Evolutionary conservation across 2,888 invertebrate species (phyloP).

Genomic region (Pandemis heparana): DNA sequence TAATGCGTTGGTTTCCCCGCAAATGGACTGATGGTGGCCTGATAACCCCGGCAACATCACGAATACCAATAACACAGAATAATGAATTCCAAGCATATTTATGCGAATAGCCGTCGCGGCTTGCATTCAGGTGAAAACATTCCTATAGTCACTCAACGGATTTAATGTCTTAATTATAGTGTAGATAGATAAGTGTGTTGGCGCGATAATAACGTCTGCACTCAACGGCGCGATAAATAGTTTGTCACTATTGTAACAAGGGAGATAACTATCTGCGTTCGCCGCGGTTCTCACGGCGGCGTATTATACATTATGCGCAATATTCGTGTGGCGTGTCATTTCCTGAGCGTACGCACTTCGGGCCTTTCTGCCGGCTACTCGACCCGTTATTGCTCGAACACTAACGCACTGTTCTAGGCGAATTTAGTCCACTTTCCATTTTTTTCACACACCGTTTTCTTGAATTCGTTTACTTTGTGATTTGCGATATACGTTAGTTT

Average conservation of each 20-base stretch:
- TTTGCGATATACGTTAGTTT: background rate
- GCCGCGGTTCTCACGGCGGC: slow-evolving; percentile 70
- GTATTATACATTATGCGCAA: slow-evolving; percentile 47
- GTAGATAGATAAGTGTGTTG: slow-evolving; percentile 15
- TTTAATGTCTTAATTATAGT: slow-evolving; percentile 31
- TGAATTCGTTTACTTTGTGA: slow-evolving; percentile 62
- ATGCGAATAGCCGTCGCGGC: background rate
- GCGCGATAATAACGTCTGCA: slow-evolving; percentile 58
- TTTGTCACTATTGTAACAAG: slow-evolving; percentile 70
- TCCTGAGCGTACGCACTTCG: slow-evolving; percentile 56
- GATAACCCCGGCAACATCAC: slow-evolving; percentile 27
- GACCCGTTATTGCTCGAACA: slow-evolving; percentile 70
- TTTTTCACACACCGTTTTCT: slow-evolving; percentile 78
- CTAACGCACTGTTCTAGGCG: slow-evolving; percentile 77
- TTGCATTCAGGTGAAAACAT: slow-evolving; percentile 2
- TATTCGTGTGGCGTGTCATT: slow-evolving; percentile 63
- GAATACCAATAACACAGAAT: slow-evolving; percentile 25
- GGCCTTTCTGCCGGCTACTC: slow-evolving; percentile 63
- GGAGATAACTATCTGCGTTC: slow-evolving; percentile 63
- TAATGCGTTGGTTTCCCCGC: slow-evolving; percentile 27
- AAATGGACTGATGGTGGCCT: slow-evolving; percentile 30
- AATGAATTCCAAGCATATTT: slow-evolving; percentile 21
- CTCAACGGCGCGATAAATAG: slow-evolving; percentile 68
- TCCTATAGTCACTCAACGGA: slow-evolving; percentile 8
- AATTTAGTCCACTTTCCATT: slow-evolving; percentile 84